Percentiles rank a stretch among this genome's conserved stretches.
phyloP scores from a whole-genome alignment of 2,888 invertebrate genomes.

The Diplazon laetatorius region DNA sequence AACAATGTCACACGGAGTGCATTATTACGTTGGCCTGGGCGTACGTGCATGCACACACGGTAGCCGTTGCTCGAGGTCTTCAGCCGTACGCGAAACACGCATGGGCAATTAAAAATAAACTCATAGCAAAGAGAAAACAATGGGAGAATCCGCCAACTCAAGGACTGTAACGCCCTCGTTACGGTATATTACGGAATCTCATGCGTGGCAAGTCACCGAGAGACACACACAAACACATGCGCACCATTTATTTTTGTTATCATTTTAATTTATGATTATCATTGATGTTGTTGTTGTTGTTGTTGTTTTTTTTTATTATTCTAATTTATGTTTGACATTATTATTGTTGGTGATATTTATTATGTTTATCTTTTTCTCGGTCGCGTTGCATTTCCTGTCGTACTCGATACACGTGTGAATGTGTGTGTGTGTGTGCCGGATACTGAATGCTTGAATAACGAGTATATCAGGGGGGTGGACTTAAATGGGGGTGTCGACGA shows the following conservation, averaged over 20 bases:
- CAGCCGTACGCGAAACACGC: conserved; percentile 10
- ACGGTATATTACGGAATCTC: background rate
- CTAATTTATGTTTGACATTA: background rate
- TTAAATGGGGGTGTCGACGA: too few relatives aligned
- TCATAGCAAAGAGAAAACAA: conserved; percentile 25
- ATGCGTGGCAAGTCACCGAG: background rate
- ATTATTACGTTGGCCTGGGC: too few relatives aligned
- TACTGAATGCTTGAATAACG: background rate
- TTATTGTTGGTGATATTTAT: background rate
- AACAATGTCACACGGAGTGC: too few relatives aligned
- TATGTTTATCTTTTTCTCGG: background rate
- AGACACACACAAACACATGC: background rate
- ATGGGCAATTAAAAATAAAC: conserved; percentile 33
- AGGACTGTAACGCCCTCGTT: background rate
- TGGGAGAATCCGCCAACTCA: background rate
- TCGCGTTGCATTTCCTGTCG: background rate
- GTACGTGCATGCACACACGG: background rate
- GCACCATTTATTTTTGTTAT: too few relatives aligned
- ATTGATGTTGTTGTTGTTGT: background rate
- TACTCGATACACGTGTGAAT: background rate
- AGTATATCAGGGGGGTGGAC: too few relatives aligned
- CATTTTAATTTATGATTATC: background rate
- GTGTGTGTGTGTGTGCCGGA: too few relatives aligned
- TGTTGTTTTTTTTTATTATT: too few relatives aligned
- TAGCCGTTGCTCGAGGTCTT: conserved; percentile 15